Evolutionary conservation across 2,113 vertebrate genomes (phyloP).

Genomic region (Pterocles burchelli): DNA sequence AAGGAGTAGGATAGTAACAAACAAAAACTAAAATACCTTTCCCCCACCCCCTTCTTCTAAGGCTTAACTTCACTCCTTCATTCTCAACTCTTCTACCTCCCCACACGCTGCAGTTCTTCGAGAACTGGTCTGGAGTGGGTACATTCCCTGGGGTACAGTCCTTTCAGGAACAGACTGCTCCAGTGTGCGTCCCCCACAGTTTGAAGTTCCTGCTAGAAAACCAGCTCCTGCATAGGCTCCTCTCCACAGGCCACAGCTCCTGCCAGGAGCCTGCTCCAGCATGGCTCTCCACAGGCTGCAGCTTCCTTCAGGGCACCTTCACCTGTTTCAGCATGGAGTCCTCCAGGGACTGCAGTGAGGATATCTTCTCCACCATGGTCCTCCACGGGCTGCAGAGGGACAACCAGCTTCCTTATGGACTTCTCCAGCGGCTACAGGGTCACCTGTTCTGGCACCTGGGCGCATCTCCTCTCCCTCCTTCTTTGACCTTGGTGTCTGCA

Average conservation of each 20-base stretch:
- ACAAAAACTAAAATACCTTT: background rate
- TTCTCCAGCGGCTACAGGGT: background rate
- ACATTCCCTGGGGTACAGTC: background rate
- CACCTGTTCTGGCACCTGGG: background rate
- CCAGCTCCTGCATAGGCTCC: background rate
- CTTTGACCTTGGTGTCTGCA: background rate
- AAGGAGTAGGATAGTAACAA: background rate
- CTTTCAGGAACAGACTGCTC: background rate
- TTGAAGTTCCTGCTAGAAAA: background rate
- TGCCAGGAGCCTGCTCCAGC: background rate
- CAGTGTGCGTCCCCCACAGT: fast-evolving
- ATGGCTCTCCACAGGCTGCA: background rate
- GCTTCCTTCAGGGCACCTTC: background rate
- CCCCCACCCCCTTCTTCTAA: background rate
- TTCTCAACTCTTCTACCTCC: background rate
- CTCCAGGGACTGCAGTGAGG: too few species aligned
- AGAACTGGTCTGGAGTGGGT: background rate
- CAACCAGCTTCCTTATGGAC: background rate
- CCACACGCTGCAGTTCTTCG: background rate
- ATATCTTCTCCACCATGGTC: too few species aligned
- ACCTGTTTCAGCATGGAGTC: too few species aligned
- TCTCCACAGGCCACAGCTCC: fast-evolving
- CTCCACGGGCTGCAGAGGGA: background rate
- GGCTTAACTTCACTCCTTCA: background rate
- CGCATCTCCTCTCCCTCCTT: background rate